Conservation (phyloP, 2,888 invertebrate species). For the Eristalis tenax region DNA sequence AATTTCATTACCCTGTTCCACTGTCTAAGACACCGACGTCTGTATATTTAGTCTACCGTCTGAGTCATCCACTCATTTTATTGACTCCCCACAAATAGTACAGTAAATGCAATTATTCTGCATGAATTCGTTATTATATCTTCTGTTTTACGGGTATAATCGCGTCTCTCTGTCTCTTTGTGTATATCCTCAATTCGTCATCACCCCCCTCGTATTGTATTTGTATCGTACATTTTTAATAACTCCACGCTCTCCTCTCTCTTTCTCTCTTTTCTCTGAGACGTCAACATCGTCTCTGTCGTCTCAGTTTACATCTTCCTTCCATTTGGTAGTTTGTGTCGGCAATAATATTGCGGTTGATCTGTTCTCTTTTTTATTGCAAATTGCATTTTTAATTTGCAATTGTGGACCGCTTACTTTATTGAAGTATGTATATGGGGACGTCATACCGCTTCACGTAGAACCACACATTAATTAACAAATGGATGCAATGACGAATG, state of each 20-base stretch:
- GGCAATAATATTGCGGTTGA: slow-evolving; percentile 38
- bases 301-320: slow-evolving; percentile 23
- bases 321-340: slow-evolving; percentile 39
- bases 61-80: slow-evolving; percentile 36
- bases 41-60: slow-evolving; percentile 4
- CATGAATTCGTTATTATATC: slow-evolving; percentile 36
- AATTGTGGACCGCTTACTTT: slow-evolving; percentile 28
- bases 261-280: no score
- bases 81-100: slow-evolving; percentile 40
- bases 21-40: background rate
- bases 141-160: background rate
- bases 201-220: background rate
- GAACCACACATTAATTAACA: background rate
- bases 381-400: slow-evolving; percentile 62
- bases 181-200: slow-evolving; percentile 19
- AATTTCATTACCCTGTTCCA: background rate
- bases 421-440: slow-evolving; percentile 27
- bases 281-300: slow-evolving; percentile 24
- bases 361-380: slow-evolving; percentile 33
- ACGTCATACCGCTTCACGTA: slow-evolving; percentile 16
- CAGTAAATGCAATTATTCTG: slow-evolving; percentile 45
- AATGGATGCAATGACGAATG: slow-evolving; percentile 30
- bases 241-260: background rate
- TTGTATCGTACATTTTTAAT: slow-evolving; percentile 2
- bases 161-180: background rate